Evolutionary conservation across 2,113 vertebrate genomes (phyloP).

Genomic region (Agapornis roseicollis): DNA sequence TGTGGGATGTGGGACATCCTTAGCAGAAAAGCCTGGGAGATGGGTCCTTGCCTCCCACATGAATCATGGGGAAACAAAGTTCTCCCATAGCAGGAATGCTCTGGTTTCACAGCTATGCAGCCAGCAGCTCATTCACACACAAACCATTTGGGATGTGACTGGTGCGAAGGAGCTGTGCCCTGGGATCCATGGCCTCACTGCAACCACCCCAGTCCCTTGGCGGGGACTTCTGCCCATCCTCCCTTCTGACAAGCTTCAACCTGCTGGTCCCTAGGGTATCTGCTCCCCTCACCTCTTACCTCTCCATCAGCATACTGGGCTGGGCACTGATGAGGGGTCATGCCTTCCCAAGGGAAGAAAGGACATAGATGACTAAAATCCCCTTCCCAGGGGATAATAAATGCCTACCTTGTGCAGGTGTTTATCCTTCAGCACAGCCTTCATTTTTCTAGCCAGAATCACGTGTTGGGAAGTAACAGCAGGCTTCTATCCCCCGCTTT

Average conservation of each 20-base stretch:
- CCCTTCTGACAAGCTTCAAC: neutral
- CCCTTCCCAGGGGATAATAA: neutral
- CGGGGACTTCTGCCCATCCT: rapidly evolving
- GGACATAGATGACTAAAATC: neutral
- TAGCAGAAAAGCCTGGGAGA: slow-evolving; percentile 15
- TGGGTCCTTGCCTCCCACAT: neutral
- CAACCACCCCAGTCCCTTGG: neutral
- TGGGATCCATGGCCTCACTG: neutral
- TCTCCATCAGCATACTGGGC: neutral
- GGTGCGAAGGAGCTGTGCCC: neutral
- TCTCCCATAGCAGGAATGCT: neutral
- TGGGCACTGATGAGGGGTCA: rapidly evolving
- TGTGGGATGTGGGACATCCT: neutral
- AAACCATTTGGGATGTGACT: neutral
- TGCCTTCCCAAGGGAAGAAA: neutral
- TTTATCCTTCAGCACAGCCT: neutral
- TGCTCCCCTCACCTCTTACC: neutral
- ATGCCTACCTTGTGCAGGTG: neutral
- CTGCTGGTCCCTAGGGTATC: neutral
- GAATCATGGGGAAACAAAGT: neutral
- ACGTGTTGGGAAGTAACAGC: neutral
- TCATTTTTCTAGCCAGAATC: neutral
- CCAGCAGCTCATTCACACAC: neutral
- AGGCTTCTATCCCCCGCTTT: neutral
- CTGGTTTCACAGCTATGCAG: neutral